Evolutionary conservation across 2,797 vertebrate species (phyloP).

Genomic region (Artibeus jamaicensis): DNA sequence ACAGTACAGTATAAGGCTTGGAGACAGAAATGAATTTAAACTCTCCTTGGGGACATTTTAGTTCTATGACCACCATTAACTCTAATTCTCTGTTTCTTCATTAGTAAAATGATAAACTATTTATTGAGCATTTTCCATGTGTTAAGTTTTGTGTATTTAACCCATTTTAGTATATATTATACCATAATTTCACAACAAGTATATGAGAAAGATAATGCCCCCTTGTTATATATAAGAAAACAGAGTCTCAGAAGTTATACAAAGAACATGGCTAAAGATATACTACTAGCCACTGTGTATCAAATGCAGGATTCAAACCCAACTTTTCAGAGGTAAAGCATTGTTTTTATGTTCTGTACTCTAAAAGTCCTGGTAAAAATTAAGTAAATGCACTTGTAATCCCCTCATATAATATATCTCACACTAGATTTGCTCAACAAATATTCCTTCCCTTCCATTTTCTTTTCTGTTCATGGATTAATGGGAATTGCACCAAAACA

Average conservation of each 20-base stretch:
- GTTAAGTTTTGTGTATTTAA: not conserved
- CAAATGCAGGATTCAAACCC: not conserved
- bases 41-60: not conserved
- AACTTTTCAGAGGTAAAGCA: not conserved
- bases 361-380: not conserved
- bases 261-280: not conserved
- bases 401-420: not conserved
- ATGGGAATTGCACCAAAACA: not conserved
- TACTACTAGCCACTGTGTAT: not conserved
- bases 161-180: not conserved
- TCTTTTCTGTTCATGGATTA: not conserved
- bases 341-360: not conserved
- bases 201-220: not conserved
- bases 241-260: not conserved
- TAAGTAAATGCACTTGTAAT: not conserved
- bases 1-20: not conserved
- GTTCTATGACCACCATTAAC: not conserved
- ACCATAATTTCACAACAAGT: not conserved
- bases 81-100: not conserved
- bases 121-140: not conserved
- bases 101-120: conserved; percentile 4
- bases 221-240: not conserved
- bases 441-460: not conserved
- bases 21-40: not conserved
- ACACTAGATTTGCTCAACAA: not conserved